Evolutionary conservation across 2,888 invertebrate genomes (phyloP).

Genomic region (Eutolmus rufibarbis): DNA sequence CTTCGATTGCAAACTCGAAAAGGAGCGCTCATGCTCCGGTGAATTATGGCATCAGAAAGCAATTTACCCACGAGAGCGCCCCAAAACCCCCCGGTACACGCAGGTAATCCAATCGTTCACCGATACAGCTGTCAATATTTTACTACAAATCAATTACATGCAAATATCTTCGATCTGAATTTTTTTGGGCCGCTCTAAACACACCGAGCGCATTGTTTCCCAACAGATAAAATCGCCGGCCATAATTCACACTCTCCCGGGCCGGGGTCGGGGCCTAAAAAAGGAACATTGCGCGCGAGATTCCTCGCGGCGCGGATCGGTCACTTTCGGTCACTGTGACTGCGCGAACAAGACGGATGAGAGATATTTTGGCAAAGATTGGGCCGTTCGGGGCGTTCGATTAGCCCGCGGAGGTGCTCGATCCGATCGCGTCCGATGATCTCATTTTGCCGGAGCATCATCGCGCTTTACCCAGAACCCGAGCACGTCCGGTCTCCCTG

Average conservation of each 20-base stretch:
- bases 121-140: background rate
- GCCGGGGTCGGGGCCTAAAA: background rate
- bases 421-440: background rate
- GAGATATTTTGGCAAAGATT: constrained; percentile 20
- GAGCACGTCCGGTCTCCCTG: background rate
- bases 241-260: background rate
- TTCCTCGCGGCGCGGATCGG: background rate
- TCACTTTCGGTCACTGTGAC: background rate
- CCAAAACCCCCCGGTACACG: background rate
- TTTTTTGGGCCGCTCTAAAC: background rate
- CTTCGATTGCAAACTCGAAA: background rate
- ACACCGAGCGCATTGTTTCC: background rate
- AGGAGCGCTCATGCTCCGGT: background rate
- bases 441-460: constrained; percentile 22
- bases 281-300: background rate
- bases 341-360: background rate
- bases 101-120: background rate
- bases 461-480: background rate
- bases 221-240: background rate
- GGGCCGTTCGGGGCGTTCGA: background rate
- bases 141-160: background rate
- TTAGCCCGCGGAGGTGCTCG: background rate
- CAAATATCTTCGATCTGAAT: background rate
- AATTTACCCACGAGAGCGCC: background rate
- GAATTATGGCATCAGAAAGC: background rate